phyloP scores from a whole-genome alignment of 1,140 invertebrate species.

The Platorchestia sp. region DNA sequence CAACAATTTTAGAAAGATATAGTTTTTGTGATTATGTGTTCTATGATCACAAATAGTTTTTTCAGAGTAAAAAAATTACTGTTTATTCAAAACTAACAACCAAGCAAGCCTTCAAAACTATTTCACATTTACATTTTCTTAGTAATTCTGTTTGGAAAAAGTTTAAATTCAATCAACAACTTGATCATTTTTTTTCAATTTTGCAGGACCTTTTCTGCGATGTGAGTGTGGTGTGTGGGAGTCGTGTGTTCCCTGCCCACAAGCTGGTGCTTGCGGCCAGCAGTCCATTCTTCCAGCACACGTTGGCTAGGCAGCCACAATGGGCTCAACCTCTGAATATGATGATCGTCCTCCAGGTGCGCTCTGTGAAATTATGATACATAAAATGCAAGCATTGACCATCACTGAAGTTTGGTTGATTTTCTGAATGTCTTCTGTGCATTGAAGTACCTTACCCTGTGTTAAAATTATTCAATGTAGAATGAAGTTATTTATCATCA shows the following conservation, averaged over 20 bases:
- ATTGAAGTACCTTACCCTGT: no score
- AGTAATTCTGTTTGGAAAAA: background rate
- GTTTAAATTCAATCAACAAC: background rate
- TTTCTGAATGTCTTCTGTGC: no score
- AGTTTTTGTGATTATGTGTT: background rate
- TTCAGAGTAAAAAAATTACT: background rate
- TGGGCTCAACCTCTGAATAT: slow-evolving; percentile 30
- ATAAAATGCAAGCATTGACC: no score
- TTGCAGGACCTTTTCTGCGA: slow-evolving; percentile 25
- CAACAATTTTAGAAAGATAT: no score
- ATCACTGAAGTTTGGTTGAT: no score
- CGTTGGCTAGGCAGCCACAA: background rate
- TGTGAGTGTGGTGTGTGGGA: slow-evolving; percentile 31
- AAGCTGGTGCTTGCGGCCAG: slow-evolving; percentile 32
- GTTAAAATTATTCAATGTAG: no score
- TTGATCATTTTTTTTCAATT: background rate
- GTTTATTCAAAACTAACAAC: no score
- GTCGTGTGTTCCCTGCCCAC: slow-evolving; percentile 3
- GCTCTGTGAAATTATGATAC: background rate
- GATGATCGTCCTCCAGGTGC: slow-evolving; percentile 27
- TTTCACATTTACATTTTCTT: background rate
- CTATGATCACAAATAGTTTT: background rate
- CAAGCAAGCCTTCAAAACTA: background rate
- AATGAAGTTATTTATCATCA: no score
- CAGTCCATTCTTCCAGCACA: slow-evolving; percentile 49